Conservation (phyloP, 2,888 invertebrate species). For the Drosophila imparisetae region DNA sequence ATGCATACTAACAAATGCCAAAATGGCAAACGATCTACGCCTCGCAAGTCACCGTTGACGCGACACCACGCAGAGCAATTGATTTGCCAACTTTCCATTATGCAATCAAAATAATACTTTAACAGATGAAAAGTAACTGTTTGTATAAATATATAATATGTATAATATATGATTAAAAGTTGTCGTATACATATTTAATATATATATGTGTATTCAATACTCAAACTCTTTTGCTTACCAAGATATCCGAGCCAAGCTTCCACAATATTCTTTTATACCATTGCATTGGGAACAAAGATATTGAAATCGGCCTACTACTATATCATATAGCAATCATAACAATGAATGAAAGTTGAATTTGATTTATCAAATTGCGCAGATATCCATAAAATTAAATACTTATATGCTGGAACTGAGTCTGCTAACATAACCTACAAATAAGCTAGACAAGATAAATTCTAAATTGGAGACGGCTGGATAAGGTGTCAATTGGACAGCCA, state of each 20-base stretch:
- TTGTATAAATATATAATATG: too few relatives aligned
- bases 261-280: background rate
- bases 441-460: too few relatives aligned
- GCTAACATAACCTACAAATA: too few relatives aligned
- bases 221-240: background rate
- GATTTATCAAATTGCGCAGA: background rate
- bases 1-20: background rate
- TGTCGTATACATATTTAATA: background rate
- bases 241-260: background rate
- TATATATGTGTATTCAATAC: background rate
- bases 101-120: background rate
- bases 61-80: slow-evolving; percentile 34
- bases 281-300: background rate
- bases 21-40: slow-evolving; percentile 24
- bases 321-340: background rate
- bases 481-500: too few relatives aligned
- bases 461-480: too few relatives aligned
- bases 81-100: slow-evolving; percentile 19
- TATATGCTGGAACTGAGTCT: too few relatives aligned
- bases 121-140: background rate
- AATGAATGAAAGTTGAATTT: background rate
- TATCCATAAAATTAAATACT: too few relatives aligned
- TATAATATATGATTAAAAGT: too few relatives aligned
- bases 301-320: background rate
- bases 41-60: background rate